These are phyloP conservation scores for Bergia puertoricense DNA, from an alignment of 92 coral and sea anemone genomes.

Conservation along the genomic window DNA sequence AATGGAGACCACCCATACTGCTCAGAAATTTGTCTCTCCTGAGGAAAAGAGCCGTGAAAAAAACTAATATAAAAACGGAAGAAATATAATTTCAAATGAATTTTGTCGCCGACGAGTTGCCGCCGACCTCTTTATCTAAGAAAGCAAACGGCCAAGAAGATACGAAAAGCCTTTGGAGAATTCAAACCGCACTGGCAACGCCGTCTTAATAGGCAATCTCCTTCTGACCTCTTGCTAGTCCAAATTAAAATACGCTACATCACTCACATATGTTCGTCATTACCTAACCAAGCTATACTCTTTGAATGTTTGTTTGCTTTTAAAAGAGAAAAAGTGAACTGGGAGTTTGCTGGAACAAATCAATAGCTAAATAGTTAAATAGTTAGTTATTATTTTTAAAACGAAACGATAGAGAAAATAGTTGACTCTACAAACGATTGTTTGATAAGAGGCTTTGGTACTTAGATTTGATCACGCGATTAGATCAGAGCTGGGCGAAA, in stretches of 20 bases:
- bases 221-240: slow-evolving; percentile 14
- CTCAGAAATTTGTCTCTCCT: not conserved
- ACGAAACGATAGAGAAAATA: too few species aligned
- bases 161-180: slow-evolving; percentile 28
- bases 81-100: not conserved
- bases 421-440: not conserved
- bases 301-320: not conserved
- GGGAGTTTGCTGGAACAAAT: not conserved
- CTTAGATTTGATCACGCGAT: slow-evolving; percentile 28
- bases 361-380: not conserved
- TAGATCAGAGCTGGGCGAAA: not conserved
- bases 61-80: not conserved
- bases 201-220: not conserved
- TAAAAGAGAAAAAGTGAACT: not conserved
- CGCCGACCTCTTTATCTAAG: slow-evolving; percentile 22
- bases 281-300: not conserved
- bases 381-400: not conserved
- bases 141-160: slow-evolving; percentile 13
- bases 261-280: slow-evolving; percentile 12
- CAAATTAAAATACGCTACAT: not conserved
- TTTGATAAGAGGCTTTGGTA: slow-evolving; percentile 22
- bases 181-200: slow-evolving; percentile 32
- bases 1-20: slow-evolving; percentile 27
- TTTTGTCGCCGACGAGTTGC: slow-evolving; percentile 13
- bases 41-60: not conserved